Conservation (phyloP, 2,797 vertebrate genomes). For the Alauda arvensis region DNA sequence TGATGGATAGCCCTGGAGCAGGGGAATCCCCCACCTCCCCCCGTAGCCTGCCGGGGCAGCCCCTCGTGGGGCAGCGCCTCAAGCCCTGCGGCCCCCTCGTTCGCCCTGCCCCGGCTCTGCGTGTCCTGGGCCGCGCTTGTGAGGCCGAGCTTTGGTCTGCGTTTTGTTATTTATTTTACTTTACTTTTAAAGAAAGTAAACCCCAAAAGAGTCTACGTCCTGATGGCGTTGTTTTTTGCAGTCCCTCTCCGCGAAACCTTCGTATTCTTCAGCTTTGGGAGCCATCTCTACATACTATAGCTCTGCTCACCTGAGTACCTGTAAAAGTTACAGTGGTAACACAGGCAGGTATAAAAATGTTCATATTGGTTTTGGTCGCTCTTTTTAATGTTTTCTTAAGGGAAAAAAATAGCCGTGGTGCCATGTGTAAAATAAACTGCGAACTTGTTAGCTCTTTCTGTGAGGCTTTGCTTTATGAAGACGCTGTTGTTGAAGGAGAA, state of each 20-base stretch:
- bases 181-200: neutral
- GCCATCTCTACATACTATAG: neutral
- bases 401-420: rapidly evolving
- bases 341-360: neutral
- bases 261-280: neutral
- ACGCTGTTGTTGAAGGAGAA: neutral
- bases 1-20: no score
- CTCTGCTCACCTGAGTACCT: neutral
- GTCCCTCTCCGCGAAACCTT: rapidly evolving
- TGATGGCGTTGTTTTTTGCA: neutral
- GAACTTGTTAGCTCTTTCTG: rapidly evolving
- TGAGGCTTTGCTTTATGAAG: neutral
- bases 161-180: neutral
- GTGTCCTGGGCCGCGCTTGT: no score
- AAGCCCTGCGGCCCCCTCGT: neutral
- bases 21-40: rapidly evolving
- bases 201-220: no score
- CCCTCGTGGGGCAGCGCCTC: rapidly evolving
- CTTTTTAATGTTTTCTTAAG: neutral
- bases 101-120: neutral
- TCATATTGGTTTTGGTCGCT: rapidly evolving
- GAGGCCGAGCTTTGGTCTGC: rapidly evolving
- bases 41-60: no score
- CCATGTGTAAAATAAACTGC: neutral
- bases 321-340: neutral